Percentiles rank a stretch among this genome's conserved stretches.
These are phyloP conservation scores for Smittia sp. DNA, from an alignment of 2,888 invertebrate genomes.

Conservation along the genomic window DNA sequence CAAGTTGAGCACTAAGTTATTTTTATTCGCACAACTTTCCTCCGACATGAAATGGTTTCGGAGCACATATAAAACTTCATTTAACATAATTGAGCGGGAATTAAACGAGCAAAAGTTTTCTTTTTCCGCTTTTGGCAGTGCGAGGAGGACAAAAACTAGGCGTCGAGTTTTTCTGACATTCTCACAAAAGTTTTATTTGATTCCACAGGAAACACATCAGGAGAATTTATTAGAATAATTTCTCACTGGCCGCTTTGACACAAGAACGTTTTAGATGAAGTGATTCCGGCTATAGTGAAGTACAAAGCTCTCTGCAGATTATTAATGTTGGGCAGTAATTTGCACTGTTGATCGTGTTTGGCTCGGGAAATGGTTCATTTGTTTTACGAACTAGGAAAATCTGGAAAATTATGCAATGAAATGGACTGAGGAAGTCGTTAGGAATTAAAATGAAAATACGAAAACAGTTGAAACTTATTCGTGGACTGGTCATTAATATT, in stretches of 20 bases:
- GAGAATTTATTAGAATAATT: constrained; percentile 5
- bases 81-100: constrained; percentile 8
- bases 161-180: background rate
- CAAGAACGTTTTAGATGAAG: background rate
- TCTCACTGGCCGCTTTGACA: background rate
- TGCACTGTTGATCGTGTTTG: background rate
- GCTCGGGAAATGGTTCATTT: background rate
- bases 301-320: background rate
- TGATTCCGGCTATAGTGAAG: too few species aligned
- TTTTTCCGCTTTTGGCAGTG: background rate
- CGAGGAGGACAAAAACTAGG: background rate
- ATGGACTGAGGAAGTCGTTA: too few species aligned
- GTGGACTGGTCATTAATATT: too few species aligned
- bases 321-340: background rate
- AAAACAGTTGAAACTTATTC: too few species aligned
- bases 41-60: background rate
- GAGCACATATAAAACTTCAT: background rate
- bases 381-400: too few species aligned
- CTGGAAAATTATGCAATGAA: too few species aligned
- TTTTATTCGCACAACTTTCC: constrained; percentile 13
- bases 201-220: background rate
- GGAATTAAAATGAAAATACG: too few species aligned
- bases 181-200: background rate
- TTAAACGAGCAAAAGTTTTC: constrained; percentile 11
- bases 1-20: constrained; percentile 1